phyloP scores from a whole-genome alignment of 2,797 vertebrate species.

The Karalla daura region DNA sequence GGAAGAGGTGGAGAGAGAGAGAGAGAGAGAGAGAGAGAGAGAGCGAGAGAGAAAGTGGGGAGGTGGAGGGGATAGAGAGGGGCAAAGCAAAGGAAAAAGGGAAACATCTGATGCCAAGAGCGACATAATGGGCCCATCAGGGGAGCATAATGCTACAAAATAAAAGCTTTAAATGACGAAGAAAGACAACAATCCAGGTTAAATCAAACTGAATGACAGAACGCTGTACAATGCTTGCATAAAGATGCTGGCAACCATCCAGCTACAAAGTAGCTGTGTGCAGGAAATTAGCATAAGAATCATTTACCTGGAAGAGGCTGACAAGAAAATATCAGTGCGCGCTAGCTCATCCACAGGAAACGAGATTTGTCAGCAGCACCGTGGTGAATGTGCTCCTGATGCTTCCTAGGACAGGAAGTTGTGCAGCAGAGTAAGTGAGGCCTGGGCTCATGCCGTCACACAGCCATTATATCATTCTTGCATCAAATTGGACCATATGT shows the following conservation, averaged over 20 bases:
- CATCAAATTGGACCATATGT: constrained; percentile 52
- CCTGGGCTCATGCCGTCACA: constrained; percentile 43
- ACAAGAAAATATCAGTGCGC: constrained; percentile 13
- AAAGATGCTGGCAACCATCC: neutral
- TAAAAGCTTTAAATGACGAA: constrained; percentile 27
- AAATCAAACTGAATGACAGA: constrained; percentile 3
- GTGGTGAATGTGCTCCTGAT: constrained; percentile 36
- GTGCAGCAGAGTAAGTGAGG: constrained; percentile 43
- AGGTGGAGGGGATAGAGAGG: constrained; percentile 47
- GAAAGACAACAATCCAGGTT: neutral
- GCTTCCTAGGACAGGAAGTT: constrained; percentile 68
- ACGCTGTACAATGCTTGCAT: neutral
- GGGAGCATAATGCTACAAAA: constrained; percentile 27
- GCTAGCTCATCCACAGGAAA: constrained; percentile 34
- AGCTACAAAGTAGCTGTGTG: neutral
- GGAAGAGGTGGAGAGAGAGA: constrained; percentile 27
- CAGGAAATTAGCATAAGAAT: neutral
- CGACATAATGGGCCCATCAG: constrained; percentile 50
- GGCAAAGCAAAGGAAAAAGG: constrained; percentile 72
- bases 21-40: constrained; percentile 19
- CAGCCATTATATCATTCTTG: constrained; percentile 61
- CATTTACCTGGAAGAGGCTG: constrained; percentile 14
- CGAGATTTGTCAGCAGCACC: constrained; percentile 55
- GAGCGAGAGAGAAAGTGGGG: constrained; percentile 42
- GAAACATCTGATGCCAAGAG: constrained; percentile 79